phyloP scores from a whole-genome alignment of 2,888 invertebrate species.

The Parnassius glacialis region DNA sequence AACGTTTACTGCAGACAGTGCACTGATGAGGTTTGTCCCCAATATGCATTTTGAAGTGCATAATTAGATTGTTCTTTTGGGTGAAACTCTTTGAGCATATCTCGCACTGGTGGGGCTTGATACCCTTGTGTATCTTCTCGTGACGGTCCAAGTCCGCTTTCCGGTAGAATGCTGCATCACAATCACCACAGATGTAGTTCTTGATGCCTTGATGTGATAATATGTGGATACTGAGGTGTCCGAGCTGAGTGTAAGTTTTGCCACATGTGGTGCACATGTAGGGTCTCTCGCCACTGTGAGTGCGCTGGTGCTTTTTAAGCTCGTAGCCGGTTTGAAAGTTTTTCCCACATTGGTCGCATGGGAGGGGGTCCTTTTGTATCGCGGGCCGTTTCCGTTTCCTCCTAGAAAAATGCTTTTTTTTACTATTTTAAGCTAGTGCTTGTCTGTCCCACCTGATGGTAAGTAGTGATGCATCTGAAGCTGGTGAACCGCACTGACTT shows the following conservation, averaged over 20 bases:
- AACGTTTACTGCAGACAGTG: conserved; percentile 52
- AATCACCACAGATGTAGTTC: conserved; percentile 59
- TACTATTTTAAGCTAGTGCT: not conserved
- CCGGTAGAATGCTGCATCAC: conserved; percentile 60
- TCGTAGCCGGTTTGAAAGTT: conserved; percentile 58
- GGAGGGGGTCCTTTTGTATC: conserved; percentile 41
- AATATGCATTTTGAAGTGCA: conserved; percentile 64
- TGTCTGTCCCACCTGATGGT: not conserved
- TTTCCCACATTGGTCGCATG: conserved; percentile 59
- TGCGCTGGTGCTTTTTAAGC: conserved; percentile 59
- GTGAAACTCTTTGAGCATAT: conserved; percentile 65
- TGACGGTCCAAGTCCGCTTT: conserved; percentile 66
- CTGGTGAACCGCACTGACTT: not conserved
- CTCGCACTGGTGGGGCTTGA: conserved; percentile 61
- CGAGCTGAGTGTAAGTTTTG: conserved; percentile 66
- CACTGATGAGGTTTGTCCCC: conserved; percentile 60
- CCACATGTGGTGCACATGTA: conserved; percentile 71
- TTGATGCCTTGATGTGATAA: conserved; percentile 61
- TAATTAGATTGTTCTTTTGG: conserved; percentile 64
- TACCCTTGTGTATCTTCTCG: conserved; percentile 61
- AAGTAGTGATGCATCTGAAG: not conserved
- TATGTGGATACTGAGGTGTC: conserved; percentile 62
- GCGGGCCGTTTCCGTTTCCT: conserved; percentile 32
- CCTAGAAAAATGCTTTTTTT: conserved; percentile 30
- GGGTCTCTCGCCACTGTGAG: conserved; percentile 63